Base-by-base conservation (phyloP, 2,888 invertebrate species). In the Pherbina coryleti region DNA sequence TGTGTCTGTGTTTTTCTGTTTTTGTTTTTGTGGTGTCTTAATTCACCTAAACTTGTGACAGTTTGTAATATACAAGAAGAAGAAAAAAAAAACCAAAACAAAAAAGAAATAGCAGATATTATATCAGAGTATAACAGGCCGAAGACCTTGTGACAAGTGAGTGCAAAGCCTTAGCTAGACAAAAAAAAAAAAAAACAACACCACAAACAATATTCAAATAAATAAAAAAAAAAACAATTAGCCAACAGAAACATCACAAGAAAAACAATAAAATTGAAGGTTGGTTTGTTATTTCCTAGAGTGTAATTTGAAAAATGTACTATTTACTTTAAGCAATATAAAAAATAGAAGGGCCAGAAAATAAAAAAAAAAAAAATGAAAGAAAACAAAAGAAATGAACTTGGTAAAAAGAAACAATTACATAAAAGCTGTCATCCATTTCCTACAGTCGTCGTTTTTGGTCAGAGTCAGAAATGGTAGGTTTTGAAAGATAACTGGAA, bases 61-160 rank as follows among this genome's bases (percentile, higher is more conserved):
- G 66, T 34, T 66, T 66, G n/a, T 22, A 17, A 66, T 0, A 17
- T n/a, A 66, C 3, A 11, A 25, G 31, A 34, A 71, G 34, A 53
- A 53, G 31, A 53, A 25, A 28, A 8, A 55, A 53, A 25, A 28
- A 31, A 34, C 19, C 49, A 14, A 51, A 53, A 28, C 5, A 28
- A 51, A 25, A 2, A 11, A 31, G 17, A 49, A 25, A 67, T 17
- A 28, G 34, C 28, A 11, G 66, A n/a, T n/a, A 67, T 17, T 19
- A 8, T 9, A 28, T 1, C 14, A 17, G 70, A 17, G 53, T 28
- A n/a, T n/a, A 28, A 31, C 22, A n/a, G 72, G 72, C 72, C 60
- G 22, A 57, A 72, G 72, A 72, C 60, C 72, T 72, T 72, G 57
- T 72, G 71, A 44, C 22, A 25, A 57, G 53, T 71, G 71, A 57